These are phyloP conservation scores for Henicopernis longicauda DNA, from an alignment of 2,113 vertebrate species.

Conservation along the genomic window DNA sequence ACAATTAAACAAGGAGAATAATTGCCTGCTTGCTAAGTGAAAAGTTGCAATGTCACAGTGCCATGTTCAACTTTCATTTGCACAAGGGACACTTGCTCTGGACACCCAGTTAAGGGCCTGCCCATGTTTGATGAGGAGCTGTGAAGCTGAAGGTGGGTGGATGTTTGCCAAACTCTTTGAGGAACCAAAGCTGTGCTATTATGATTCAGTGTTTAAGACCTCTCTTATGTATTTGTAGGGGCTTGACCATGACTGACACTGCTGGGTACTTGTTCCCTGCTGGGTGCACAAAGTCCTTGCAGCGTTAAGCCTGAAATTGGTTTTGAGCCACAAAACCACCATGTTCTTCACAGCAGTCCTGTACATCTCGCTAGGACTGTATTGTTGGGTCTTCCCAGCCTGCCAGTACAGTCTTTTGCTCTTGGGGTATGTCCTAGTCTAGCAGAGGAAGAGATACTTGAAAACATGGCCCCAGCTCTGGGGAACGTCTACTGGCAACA, in stretches of 20 bases:
- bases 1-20: constrained; percentile 44
- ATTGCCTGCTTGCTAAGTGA: constrained; percentile 16
- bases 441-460: background rate
- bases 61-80: background rate
- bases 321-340: background rate
- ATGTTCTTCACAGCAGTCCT: background rate
- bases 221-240: accelerated
- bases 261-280: background rate
- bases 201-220: background rate
- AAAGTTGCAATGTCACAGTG: background rate
- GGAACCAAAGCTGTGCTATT: background rate
- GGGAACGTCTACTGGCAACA: background rate
- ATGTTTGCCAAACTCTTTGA: background rate
- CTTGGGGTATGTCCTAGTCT: background rate
- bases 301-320: background rate
- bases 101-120: background rate
- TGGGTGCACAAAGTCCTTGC: background rate
- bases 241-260: background rate
- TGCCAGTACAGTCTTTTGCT: background rate
- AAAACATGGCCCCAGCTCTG: background rate
- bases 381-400: background rate
- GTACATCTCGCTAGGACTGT: background rate
- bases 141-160: background rate
- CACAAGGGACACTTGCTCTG: background rate
- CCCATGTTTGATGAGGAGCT: background rate